Percentiles rank a stretch among this genome's conserved stretches.
Conservation (phyloP, 2,797 vertebrate species). For the Brotula barbata region DNA sequence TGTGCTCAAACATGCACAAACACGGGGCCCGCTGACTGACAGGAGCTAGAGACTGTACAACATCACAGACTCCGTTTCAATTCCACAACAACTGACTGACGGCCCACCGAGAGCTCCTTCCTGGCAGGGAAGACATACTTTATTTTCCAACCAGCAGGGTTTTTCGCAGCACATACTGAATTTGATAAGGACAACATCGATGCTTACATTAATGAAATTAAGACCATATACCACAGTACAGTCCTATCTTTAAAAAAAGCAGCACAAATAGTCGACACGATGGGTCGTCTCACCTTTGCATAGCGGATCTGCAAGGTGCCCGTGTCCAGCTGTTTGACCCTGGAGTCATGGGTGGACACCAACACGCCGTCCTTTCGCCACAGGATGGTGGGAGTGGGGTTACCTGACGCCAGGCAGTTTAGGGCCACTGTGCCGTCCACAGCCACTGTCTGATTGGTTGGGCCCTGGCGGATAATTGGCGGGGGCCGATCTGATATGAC, state of each 20-base stretch:
- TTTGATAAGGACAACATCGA: constrained; percentile 41
- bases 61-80: constrained; percentile 69
- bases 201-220: constrained; percentile 20
- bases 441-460: constrained; percentile 94
- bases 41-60: constrained; percentile 64
- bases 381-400: constrained; percentile 89
- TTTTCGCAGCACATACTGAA: constrained; percentile 34
- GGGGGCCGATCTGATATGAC: constrained; percentile 96
- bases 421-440: constrained; percentile 92
- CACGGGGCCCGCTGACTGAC: constrained; percentile 61
- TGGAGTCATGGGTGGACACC: constrained; percentile 92
- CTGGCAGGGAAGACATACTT: constrained; percentile 67
- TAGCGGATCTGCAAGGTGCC: constrained; percentile 93
- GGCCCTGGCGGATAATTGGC: constrained; percentile 93
- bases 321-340: constrained; percentile 91
- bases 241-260: no score
- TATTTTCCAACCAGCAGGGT: constrained; percentile 71
- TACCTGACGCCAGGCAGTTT: constrained; percentile 87
- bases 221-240: background rate
- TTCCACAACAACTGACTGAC: constrained; percentile 70
- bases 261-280: no score
- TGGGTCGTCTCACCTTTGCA: constrained; percentile 84
- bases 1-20: constrained; percentile 9
- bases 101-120: constrained; percentile 58
- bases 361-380: constrained; percentile 94